Evolutionary conservation across 2,113 vertebrate species (phyloP), one percentile per base, ranked within the genome.

Genomic region (Phasianus colchicus): DNA sequence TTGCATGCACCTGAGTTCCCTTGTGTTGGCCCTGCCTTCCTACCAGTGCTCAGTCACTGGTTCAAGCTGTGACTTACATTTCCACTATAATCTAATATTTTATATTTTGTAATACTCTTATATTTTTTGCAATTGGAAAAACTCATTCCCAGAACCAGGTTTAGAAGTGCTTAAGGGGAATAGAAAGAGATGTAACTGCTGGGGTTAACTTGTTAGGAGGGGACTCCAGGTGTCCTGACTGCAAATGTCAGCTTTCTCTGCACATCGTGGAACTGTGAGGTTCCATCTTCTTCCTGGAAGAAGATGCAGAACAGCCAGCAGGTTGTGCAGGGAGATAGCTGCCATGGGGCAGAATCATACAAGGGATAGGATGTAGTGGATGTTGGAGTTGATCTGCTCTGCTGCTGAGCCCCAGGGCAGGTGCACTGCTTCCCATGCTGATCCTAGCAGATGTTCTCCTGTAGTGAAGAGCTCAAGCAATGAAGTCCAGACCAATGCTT

Each of bases 321-420:
- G 36, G 30, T 54, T 86, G 11, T 57, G 58, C 6, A 10, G 72
- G 43, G 52, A 67, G 32, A 32, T 54, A 55, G 42, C 36, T 29
- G 43, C 24, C 52, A 38, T 11, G 3, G 3, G 40, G 48, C 36
- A 58, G 75, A 60, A 40, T 61, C 0, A 0, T 30, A 16, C 4
- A 75, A 30, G 21, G 72, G 45, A 43, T 57, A 60, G 36, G 17
- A 58, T 36, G 42, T 20, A 3, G 1, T 36, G 61, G 60, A 38
- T 25, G 6, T 36, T 36, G 11, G 61, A 60, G 40, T 38, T 52
- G 15, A n/a, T 14, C n/a, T 55, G 11, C 70, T 67, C 16, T 64
- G 40, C 40, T 72, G 32, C 19, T 10, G 19, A 76, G 60, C n/a
- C 40, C 24, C 83, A 69, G 19, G n/a, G 45, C 38, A 57, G 63